Evolutionary conservation across 2,797 vertebrate genomes (phyloP).

Genomic region (Gastrophryne carolinensis): DNA sequence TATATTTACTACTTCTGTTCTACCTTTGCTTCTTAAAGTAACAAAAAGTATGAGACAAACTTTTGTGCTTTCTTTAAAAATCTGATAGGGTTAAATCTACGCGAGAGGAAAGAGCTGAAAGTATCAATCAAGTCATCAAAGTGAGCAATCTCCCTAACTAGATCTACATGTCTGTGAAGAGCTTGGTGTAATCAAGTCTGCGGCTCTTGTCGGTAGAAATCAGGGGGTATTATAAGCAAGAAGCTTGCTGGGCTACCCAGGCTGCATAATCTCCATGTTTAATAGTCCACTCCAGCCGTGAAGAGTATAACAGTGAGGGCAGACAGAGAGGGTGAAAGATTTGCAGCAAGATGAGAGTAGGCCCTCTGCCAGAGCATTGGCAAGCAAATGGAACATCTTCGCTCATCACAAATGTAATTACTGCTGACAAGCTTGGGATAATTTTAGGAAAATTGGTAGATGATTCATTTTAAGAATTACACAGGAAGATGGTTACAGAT

Average conservation of each 20-base stretch:
- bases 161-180: slow-evolving; percentile 50
- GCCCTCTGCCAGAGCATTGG: slow-evolving; percentile 47
- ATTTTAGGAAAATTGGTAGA: slow-evolving; percentile 52
- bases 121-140: slow-evolving; percentile 53
- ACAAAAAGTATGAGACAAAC: too few species aligned
- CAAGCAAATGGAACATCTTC: slow-evolving; percentile 43
- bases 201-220: slow-evolving; percentile 39
- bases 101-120: slow-evolving; percentile 31
- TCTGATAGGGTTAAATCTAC: slow-evolving; percentile 32
- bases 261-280: slow-evolving; percentile 51
- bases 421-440: slow-evolving; percentile 49
- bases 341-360: slow-evolving; percentile 42
- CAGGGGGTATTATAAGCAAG: slow-evolving; percentile 49
- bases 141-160: slow-evolving; percentile 51
- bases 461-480: slow-evolving; percentile 48
- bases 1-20: too few species aligned
- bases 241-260: slow-evolving; percentile 37
- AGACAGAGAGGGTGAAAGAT: slow-evolving; percentile 50
- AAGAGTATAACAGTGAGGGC: slow-evolving; percentile 48
- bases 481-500: slow-evolving; percentile 41
- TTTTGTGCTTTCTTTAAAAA: neutral
- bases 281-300: slow-evolving; percentile 50
- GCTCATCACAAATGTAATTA: slow-evolving; percentile 54
- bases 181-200: slow-evolving; percentile 46
- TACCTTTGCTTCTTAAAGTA: too few species aligned